A percentile compares a stretch with the other conserved stretches of the same genome.
These are phyloP conservation scores for Caenorhabditis virilis DNA, from an alignment of 2,888 invertebrate genomes.

Conservation along the genomic window DNA sequence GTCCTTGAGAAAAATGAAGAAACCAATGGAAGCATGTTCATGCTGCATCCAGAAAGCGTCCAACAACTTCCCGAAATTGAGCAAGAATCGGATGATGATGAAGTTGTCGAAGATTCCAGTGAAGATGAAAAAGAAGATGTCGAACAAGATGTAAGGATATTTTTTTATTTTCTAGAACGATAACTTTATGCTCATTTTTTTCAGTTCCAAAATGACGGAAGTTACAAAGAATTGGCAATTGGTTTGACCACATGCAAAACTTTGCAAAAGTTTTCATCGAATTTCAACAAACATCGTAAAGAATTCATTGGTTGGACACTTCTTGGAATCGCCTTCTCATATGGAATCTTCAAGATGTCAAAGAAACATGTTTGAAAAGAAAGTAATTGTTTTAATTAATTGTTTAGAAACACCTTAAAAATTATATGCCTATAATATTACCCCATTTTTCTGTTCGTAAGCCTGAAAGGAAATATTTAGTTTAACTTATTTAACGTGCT, in stretches of 20 bases:
- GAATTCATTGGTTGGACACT: conserved; percentile 14
- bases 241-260: not conserved
- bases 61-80: conserved; percentile 8
- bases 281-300: conserved; percentile 7
- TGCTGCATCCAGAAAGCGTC: not conserved
- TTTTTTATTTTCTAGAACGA: too few relatives aligned
- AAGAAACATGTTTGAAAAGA: not conserved
- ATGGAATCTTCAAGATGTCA: conserved; percentile 7
- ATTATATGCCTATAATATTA: too few relatives aligned
- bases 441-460: too few relatives aligned
- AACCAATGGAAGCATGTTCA: conserved; percentile 16
- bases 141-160: too few relatives aligned
- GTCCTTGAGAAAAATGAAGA: conserved; percentile 12
- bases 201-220: too few relatives aligned
- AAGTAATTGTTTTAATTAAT: too few relatives aligned
- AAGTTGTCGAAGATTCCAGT: not conserved
- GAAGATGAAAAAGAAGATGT: too few relatives aligned
- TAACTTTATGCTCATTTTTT: too few relatives aligned
- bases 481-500: too few relatives aligned
- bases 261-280: conserved; percentile 6
- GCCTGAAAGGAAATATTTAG: too few relatives aligned
- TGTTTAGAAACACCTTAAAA: too few relatives aligned
- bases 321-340: conserved; percentile 9
- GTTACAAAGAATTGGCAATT: too few relatives aligned
- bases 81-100: conserved; percentile 11